Conservation (phyloP, 2,797 vertebrate species). For the Sternotherus odoratus region DNA sequence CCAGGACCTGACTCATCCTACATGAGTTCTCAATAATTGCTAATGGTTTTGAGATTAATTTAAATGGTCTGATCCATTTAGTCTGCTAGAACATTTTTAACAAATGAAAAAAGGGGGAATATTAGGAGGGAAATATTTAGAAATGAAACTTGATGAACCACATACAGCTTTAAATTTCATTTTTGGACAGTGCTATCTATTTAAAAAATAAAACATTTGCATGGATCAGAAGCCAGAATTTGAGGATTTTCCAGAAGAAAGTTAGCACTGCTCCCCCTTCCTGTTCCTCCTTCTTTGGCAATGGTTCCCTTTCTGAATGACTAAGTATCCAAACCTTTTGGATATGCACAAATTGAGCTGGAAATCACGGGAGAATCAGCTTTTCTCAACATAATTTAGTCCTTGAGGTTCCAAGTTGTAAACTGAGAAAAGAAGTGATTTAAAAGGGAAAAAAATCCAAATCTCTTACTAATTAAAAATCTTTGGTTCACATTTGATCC, state of each 20-base stretch:
- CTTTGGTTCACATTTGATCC: neutral
- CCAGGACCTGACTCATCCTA: neutral
- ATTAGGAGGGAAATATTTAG: neutral
- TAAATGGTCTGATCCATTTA: neutral
- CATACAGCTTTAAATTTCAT: slow-evolving; percentile 26
- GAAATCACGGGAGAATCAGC: neutral
- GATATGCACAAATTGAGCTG: neutral
- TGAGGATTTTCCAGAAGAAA: slow-evolving; percentile 45
- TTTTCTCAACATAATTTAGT: neutral
- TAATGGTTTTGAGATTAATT: neutral
- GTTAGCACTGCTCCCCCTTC: neutral
- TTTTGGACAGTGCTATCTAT: slow-evolving; percentile 39
- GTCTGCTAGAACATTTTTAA: neutral
- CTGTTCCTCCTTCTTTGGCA: neutral
- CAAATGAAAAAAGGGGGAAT: neutral
- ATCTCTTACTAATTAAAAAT: slow-evolving; percentile 9
- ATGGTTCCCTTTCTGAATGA: neutral
- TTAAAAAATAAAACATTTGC: slow-evolving; percentile 51
- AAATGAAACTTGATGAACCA: slow-evolving; percentile 39
- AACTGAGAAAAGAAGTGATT: neutral
- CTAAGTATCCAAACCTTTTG: neutral
- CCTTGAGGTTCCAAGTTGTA: neutral
- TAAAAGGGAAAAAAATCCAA: neutral
- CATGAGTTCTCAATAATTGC: neutral
- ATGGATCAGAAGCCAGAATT: slow-evolving; percentile 54